Evolutionary conservation across 64 coral and sea anemone species (phyloP).

Genomic region (Dendrophyllia cribrosa): DNA sequence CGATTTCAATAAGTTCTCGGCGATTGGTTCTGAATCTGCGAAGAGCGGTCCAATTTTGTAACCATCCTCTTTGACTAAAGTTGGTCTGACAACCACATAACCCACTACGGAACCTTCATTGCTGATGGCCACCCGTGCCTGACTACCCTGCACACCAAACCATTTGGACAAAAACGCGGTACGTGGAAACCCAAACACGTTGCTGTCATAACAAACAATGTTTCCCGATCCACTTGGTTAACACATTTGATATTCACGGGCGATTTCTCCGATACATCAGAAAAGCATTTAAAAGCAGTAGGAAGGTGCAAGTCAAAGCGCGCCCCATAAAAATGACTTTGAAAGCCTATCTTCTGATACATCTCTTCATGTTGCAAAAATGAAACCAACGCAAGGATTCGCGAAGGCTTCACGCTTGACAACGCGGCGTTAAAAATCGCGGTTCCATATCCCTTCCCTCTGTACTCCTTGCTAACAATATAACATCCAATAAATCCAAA

Average conservation of each 20-base stretch:
- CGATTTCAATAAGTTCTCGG: slow-evolving; percentile 30
- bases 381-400: not conserved
- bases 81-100: slow-evolving; percentile 24
- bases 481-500: not conserved
- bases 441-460: not conserved
- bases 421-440: not conserved
- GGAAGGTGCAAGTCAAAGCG: not conserved
- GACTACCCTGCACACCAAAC: slow-evolving; percentile 3
- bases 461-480: slow-evolving; percentile 11
- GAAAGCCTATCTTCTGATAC: not conserved
- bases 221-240: not conserved
- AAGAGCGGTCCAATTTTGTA: slow-evolving; percentile 48
- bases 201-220: slow-evolving; percentile 21
- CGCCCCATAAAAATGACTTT: slow-evolving; percentile 3
- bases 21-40: slow-evolving; percentile 30
- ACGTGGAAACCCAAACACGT: slow-evolving; percentile 45
- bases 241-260: not conserved
- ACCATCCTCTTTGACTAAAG: slow-evolving; percentile 35
- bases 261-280: not conserved
- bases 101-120: slow-evolving; percentile 40
- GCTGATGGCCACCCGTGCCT: slow-evolving; percentile 15
- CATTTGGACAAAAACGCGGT: slow-evolving; percentile 33
- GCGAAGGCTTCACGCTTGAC: not conserved
- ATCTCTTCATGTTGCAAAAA: not conserved
- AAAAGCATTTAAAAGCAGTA: not conserved